Evolutionary conservation across 2,888 invertebrate genomes (phyloP).

Genomic region (Mellilla xanthometata): DNA sequence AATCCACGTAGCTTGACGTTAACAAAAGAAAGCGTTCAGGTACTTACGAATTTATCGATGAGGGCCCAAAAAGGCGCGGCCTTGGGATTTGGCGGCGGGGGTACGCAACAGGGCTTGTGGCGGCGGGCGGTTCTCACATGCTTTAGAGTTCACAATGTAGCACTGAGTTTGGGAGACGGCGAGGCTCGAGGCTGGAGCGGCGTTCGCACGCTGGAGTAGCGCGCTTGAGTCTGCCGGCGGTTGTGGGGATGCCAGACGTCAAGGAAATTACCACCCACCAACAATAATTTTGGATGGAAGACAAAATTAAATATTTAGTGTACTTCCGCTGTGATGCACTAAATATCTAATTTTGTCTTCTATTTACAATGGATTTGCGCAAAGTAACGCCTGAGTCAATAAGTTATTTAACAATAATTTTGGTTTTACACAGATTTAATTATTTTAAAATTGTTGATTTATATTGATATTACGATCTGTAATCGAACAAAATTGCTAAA

Average conservation of each 20-base stretch:
- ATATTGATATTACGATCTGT: too few species aligned
- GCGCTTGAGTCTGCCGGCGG: conserved; percentile 63
- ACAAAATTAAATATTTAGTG: too few species aligned
- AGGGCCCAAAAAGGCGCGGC: conserved; percentile 49
- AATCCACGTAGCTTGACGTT: conserved; percentile 25
- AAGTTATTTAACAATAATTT: too few species aligned
- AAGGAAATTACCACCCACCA: conserved; percentile 4
- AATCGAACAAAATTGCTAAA: too few species aligned
- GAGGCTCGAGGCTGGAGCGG: conserved; percentile 52
- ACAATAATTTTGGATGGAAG: too few species aligned
- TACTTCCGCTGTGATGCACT: too few species aligned
- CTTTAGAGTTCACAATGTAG: conserved; percentile 45
- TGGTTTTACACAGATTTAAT: too few species aligned
- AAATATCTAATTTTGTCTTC: too few species aligned
- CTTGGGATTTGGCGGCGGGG: conserved; percentile 29
- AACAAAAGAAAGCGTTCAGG: conserved; percentile 50
- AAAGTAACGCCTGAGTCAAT: too few species aligned
- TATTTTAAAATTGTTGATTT: too few species aligned
- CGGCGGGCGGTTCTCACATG: conserved; percentile 22
- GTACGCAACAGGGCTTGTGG: conserved; percentile 56
- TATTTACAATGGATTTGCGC: too few species aligned
- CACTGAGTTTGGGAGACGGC: conserved; percentile 37
- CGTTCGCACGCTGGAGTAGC: conserved; percentile 73
- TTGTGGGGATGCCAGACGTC: conserved; percentile 39
- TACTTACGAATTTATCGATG: conserved; percentile 60